Conservation (phyloP, 2,113 vertebrate genomes). For the Corynorhinus townsendii region DNA sequence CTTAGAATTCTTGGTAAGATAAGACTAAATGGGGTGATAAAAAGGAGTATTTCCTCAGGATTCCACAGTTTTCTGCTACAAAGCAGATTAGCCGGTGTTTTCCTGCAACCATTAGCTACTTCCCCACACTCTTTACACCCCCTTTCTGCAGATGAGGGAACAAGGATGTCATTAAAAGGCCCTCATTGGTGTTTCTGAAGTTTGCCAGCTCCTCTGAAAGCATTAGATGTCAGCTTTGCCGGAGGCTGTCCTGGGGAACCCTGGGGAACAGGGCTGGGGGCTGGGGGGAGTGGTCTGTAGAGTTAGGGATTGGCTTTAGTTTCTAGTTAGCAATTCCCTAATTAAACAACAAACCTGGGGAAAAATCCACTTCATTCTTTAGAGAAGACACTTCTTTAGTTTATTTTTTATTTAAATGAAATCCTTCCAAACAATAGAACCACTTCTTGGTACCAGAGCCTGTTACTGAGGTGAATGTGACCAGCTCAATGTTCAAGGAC, state of each 20-base stretch:
- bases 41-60: slow-evolving; percentile 6
- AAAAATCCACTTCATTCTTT: slow-evolving; percentile 12
- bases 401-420: slow-evolving; percentile 49
- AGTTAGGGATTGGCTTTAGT: background rate
- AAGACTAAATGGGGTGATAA: background rate
- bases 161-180: slow-evolving; percentile 41
- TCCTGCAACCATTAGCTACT: slow-evolving; percentile 43
- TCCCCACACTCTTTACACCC: background rate
- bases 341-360: slow-evolving; percentile 21
- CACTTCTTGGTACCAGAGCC: background rate
- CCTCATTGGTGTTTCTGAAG: slow-evolving; percentile 39
- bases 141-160: background rate
- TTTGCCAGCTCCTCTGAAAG: slow-evolving; percentile 32
- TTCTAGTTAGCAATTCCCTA: slow-evolving; percentile 34
- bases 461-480: background rate
- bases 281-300: background rate
- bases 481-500: background rate
- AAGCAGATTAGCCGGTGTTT: slow-evolving; percentile 25
- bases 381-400: slow-evolving; percentile 27
- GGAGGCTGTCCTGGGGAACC: background rate
- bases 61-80: slow-evolving; percentile 13
- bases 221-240: slow-evolving; percentile 31
- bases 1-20: slow-evolving; percentile 9
- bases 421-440: slow-evolving; percentile 9
- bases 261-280: background rate